A percentile compares a stretch with the other conserved stretches of the same genome.
phyloP scores from a whole-genome alignment of 2,888 invertebrate species.

The Drosophila acutilabella region DNA sequence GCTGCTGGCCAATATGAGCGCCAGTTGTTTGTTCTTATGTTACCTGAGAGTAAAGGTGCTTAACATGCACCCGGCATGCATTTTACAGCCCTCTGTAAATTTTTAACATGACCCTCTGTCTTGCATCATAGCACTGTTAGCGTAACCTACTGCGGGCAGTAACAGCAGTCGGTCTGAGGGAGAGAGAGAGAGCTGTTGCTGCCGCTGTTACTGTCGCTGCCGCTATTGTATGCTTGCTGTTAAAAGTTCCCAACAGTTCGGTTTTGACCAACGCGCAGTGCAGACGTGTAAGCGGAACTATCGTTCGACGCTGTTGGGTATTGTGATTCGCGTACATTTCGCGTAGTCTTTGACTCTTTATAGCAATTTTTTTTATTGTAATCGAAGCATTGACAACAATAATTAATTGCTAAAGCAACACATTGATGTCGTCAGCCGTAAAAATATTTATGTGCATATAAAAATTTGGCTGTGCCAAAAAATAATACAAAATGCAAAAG shows the following conservation, averaged over 20 bases:
- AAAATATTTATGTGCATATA: constrained; percentile 31
- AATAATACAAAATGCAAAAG: constrained; percentile 37
- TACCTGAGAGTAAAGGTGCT: constrained; percentile 8
- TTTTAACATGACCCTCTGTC: neutral
- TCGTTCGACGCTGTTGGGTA: constrained; percentile 16
- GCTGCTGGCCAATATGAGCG: constrained; percentile 40
- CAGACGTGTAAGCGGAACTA: constrained; percentile 53
- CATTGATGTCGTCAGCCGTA: constrained; percentile 52
- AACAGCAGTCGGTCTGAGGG: constrained; percentile 1
- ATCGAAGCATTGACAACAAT: constrained; percentile 20
- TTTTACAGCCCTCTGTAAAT: constrained; percentile 32
- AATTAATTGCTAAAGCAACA: constrained; percentile 26
- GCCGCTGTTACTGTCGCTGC: too few species aligned
- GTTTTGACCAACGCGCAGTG: constrained; percentile 38
- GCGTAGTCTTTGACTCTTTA: constrained; percentile 47
- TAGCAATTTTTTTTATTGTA: constrained; percentile 20
- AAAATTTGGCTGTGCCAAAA: constrained; percentile 26
- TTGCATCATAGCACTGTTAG: constrained; percentile 10
- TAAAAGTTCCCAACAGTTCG: constrained; percentile 59
- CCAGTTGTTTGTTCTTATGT: constrained; percentile 27
- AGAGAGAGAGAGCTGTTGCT: constrained; percentile 7
- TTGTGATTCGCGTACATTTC: constrained; percentile 58
- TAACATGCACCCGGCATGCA: constrained; percentile 18
- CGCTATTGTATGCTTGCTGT: constrained; percentile 20
- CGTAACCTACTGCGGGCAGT: neutral